Percentiles rank a stretch among this genome's conserved stretches.
Conservation (phyloP, 2,888 invertebrate genomes). For the Tridacna crocea region DNA sequence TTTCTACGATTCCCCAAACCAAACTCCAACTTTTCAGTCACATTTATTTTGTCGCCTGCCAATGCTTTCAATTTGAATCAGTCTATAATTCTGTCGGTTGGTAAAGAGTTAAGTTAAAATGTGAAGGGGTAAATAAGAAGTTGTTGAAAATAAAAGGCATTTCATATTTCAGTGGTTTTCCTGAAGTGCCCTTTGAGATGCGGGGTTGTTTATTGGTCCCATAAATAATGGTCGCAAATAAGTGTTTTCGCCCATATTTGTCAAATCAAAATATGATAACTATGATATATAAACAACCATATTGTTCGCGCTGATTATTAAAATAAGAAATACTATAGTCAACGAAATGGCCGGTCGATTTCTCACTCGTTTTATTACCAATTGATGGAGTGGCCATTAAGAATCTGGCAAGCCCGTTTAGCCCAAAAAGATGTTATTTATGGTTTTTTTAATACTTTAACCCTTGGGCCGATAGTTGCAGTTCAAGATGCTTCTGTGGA, state of each 20-base stretch:
- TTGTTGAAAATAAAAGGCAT: constrained; percentile 19
- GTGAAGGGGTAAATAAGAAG: constrained; percentile 6
- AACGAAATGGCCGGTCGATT: constrained; percentile 30
- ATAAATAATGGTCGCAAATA: constrained; percentile 36
- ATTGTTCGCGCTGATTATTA: constrained; percentile 36
- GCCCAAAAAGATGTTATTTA: constrained; percentile 16
- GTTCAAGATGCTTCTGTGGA: no score
- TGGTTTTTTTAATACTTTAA: neutral
- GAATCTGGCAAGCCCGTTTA: constrained; percentile 12
- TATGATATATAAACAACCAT: constrained; percentile 20
- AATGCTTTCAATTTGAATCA: no score
- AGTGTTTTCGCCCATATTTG: constrained; percentile 87
- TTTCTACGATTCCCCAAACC: no score
- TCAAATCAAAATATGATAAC: constrained; percentile 37
- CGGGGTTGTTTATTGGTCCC: constrained; percentile 22
- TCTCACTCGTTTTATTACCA: constrained; percentile 54
- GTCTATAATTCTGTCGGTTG: no score
- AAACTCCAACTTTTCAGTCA: no score
- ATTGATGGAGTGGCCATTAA: constrained; percentile 29
- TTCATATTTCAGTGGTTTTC: constrained; percentile 21
- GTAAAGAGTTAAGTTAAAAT: no score
- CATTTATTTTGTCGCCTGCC: no score
- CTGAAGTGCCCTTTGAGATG: constrained; percentile 28
- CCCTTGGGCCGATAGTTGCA: no score
- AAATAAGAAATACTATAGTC: constrained; percentile 45